Conservation (phyloP, 2,888 invertebrate genomes). For the Oligia strigilis region DNA sequence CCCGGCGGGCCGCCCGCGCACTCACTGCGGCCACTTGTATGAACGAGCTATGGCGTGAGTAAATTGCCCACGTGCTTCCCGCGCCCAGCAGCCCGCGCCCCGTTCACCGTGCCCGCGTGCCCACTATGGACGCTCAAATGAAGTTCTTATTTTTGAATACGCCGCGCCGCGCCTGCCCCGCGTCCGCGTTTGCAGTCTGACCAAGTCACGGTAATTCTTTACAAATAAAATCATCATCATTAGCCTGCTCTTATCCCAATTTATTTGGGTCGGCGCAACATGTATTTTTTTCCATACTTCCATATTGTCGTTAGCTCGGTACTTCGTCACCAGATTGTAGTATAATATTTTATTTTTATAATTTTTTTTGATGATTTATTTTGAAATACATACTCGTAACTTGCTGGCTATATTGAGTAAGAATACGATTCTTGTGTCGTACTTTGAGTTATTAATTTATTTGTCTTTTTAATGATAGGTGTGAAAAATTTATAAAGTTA, state of each 20-base stretch:
- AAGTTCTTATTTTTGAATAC: too few species aligned
- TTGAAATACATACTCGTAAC: not conserved
- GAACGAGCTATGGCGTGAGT: too few species aligned
- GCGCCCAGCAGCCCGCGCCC: too few species aligned
- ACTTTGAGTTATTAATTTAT: not conserved
- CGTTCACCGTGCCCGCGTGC: too few species aligned
- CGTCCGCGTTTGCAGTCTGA: too few species aligned
- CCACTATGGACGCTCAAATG: too few species aligned
- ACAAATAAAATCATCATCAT: not conserved
- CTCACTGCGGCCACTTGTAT: too few species aligned
- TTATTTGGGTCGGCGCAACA: not conserved
- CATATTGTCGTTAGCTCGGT: not conserved
- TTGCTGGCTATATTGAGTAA: not conserved
- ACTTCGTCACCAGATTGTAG: not conserved
- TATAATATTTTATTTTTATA: too few species aligned
- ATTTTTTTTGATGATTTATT: not conserved
- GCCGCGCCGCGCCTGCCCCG: too few species aligned
- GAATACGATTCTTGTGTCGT: not conserved
- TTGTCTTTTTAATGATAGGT: not conserved
- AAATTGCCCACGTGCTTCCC: too few species aligned
- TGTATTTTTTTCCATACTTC: not conserved
- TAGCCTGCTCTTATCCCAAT: too few species aligned
- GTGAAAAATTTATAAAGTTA: constrained; percentile 6
- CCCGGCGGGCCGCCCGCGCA: too few species aligned
- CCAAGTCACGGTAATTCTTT: not conserved